Evolutionary conservation across 2,113 vertebrate species (phyloP), one percentile per base, ranked within the genome.

Genomic region (Hepsetus odoe): DNA sequence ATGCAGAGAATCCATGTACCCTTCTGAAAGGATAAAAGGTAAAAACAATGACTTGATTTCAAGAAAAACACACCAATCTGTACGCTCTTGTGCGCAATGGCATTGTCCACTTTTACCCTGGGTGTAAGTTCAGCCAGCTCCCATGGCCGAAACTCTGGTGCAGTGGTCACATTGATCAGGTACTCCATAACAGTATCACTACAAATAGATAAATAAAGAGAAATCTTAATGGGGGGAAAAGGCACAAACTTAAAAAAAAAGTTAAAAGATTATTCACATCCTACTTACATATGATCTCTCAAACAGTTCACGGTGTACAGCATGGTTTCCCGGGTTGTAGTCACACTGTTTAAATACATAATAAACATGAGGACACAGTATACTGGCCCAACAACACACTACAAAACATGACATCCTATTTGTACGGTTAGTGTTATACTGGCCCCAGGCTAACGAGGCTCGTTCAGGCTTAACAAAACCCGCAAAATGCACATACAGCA

Each of bases 131-230:
- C 94, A 44, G 91, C 84, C 59, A 99, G 95, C 87, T 99, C 98
- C 98, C 98, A 99, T 0, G 83, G 85, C 22, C 97, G 92, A 80
- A 99, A 99, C 87, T 99, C 98, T 2, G 93, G 94, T 6, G 97
- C 95, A 14, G 96, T 97, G 26, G 97, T 97, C 82, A 99, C 96
- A 14, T 99, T 99, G 83, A 99, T 97, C 82, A 99, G 92, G 90
- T 96, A 97, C 86, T 99, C 98, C 96, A 99, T 98, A 46, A 99
- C 94, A 1, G 95, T 96, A 69, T 98, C 97, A 40, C 98, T 99
- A 56, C 16, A 9, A 59, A 44, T 68, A 56, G 2, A 62, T 22
- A 83, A 0, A n/a, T 24, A 64, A 9, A 59, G 59, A 13, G 18
- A 42, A 49, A 28, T 32, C n/a, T 42, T 13, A 64, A 46, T 42